Base-by-base conservation (phyloP, 2,797 vertebrate species). In the Manis javanica region DNA sequence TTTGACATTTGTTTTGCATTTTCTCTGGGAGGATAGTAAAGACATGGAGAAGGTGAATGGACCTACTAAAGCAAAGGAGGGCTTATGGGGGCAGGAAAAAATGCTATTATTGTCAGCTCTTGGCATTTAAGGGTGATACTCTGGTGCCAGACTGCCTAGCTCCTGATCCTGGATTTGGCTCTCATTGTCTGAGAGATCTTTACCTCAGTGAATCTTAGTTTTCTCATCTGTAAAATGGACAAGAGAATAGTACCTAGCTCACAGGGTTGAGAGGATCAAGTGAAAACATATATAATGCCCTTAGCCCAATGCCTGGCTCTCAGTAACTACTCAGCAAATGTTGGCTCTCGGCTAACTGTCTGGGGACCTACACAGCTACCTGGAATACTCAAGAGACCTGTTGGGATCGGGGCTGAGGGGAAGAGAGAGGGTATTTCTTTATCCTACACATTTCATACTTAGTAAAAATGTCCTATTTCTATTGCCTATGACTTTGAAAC, bases 101-200 rank as follows among this genome's bases (percentile, higher is more conserved):
- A 19, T 9, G 61, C 46, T 11, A 12, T 0, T 7, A 68, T 23
- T 83, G 39, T 64, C 29, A 24, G 26, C 21, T 13, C 49, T 26
- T 51, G 66, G 61, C 46, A 31, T 64, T 42, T 64, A 49, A 74
- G 82, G 39, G 26, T 2, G 2, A 2, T 18, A 16, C 10, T 5
- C 24, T 23, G 15, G 26, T n/a, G 66, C 51, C 19, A 4, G 10
- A 53, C 10, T 69, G 97, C 89, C 94, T 96, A 98, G 94, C 86
- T 93, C 91, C 75, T 84, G 90, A 95, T 78, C 23, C 42, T 31
- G 74, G 39, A 18, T 94, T 79, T 94, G 93, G 97, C 92, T 96
- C 88, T 84, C 21, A 93, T 83, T 96, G 90, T 8, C 97, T 92
- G 85, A 96, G 97, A 96, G 92, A 96, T 95, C 92, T 96, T 78